Evolutionary conservation across 35 echinoderm and acorn worm species (phyloP).

Genomic region (Lytechinus pictus): DNA sequence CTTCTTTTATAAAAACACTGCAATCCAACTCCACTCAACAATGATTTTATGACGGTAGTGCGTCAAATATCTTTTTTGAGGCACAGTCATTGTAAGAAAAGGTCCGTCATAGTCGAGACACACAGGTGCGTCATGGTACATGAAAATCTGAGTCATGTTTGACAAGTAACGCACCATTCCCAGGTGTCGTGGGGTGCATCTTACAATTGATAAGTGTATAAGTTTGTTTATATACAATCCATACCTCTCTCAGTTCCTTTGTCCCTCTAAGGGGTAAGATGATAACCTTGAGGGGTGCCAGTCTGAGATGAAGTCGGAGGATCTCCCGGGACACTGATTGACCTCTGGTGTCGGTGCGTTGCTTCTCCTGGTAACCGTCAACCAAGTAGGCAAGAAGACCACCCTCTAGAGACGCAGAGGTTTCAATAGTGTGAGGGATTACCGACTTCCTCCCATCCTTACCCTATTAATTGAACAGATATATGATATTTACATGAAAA

Average conservation of each 20-base stretch:
- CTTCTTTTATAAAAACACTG: too few relatives aligned
- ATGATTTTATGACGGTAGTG: too few relatives aligned
- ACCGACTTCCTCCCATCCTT: constrained; percentile 69
- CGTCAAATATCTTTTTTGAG: too few relatives aligned
- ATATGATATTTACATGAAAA: not conserved
- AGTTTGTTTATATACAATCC: not conserved
- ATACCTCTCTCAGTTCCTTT: constrained; percentile 66
- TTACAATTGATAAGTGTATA: too few relatives aligned
- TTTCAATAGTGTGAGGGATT: constrained; percentile 72
- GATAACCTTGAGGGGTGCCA: constrained; percentile 69
- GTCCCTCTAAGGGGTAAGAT: constrained; percentile 49
- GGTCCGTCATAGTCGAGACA: too few relatives aligned
- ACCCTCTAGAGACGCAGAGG: constrained; percentile 62
- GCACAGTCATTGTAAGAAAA: too few relatives aligned
- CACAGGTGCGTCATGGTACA: too few relatives aligned
- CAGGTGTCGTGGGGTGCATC: too few relatives aligned
- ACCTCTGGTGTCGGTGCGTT: constrained; percentile 50
- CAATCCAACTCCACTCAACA: too few relatives aligned
- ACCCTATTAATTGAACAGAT: constrained; percentile 57
- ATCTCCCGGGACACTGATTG: constrained; percentile 41
- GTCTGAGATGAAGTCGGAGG: constrained; percentile 56
- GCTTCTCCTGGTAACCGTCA: constrained; percentile 78
- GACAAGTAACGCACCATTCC: too few relatives aligned
- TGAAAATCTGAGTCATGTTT: too few relatives aligned
- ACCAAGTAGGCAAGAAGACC: constrained; percentile 82